Base-by-base conservation (phyloP, 2,888 invertebrate genomes). In the Lasioglossum villosulum region DNA sequence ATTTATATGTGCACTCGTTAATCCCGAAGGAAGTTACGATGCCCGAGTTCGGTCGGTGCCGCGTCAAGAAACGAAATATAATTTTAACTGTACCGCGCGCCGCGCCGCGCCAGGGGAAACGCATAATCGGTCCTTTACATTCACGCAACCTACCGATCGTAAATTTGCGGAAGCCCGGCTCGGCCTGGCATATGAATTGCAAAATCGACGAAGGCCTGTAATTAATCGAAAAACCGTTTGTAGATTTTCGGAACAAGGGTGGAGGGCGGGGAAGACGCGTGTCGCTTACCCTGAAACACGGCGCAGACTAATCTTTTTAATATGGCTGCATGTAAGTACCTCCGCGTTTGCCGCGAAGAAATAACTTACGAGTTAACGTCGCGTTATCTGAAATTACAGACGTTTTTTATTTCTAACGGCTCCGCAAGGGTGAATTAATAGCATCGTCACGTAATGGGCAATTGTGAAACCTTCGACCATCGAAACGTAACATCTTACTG, bases 11-110 rank as follows among this genome's bases (percentile, higher is more conserved):
- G 37, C 52, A 48, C 34, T 23, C 77, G 68, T 30, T 71, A 72
- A 66, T 56, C 16, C 27, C 27, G 6, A 45, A 30, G 39, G 34
- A 77, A 77, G 77, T 77, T 39, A 76, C 76, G 66, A 45, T 48
- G 66, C 23, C 66, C 19, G 66, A 68, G 4, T 76, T 76, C 63
- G 34, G 39, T 23, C 42, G 63, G 63, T 37, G n/a, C 66, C 66
- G 66, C 48, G 76, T 68, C 27, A 27, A 48, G 48, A 23, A 45
- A 48, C 27, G 48, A 68, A 68, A 75, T 39, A 30, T 4, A 68
- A 16, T 30, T 34, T 27, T n/a, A 78, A 37, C 16, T 19, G 70
- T 23, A 3, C n/a, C 14, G 8, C 12, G n/a, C n/a, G 12, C 12
- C 8, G 39, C 10, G 10, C 14, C 12, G 19, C 0, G 10, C 52